A percentile compares a stretch with the other conserved stretches of the same genome.
phyloP scores from a whole-genome alignment of 2,797 vertebrate genomes.

The Arnoldichthys spilopterus region DNA sequence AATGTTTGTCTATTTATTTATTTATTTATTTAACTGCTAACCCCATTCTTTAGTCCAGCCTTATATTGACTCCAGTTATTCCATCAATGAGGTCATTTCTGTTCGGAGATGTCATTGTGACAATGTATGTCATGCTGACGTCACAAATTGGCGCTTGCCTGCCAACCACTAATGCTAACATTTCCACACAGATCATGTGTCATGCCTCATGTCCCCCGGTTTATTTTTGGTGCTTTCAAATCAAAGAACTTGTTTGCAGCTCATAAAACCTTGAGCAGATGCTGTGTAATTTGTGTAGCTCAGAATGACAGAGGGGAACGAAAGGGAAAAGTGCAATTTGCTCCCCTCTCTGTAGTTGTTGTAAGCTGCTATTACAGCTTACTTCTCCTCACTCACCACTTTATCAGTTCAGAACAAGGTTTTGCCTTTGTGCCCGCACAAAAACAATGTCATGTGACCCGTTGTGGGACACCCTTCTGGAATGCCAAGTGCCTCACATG shows the following conservation, averaged over 20 bases:
- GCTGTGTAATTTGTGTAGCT: neutral
- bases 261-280: constrained; percentile 46
- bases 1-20: no score
- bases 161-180: constrained; percentile 29
- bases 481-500: constrained; percentile 65
- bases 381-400: constrained; percentile 9
- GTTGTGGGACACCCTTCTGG: constrained; percentile 70
- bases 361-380: neutral
- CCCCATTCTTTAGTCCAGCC: neutral
- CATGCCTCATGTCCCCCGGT: constrained; percentile 15
- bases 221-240: constrained; percentile 45
- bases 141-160: constrained; percentile 24
- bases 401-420: constrained; percentile 34
- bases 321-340: neutral
- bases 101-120: constrained; percentile 25
- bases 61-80: constrained; percentile 2
- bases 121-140: constrained; percentile 33
- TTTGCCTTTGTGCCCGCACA: constrained; percentile 65
- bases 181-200: constrained; percentile 50
- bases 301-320: neutral
- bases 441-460: constrained; percentile 63
- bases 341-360: constrained; percentile 2
- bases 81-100: constrained; percentile 22
- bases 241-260: constrained; percentile 44
- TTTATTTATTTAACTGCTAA: neutral